Evolutionary conservation across 2,797 vertebrate genomes (phyloP).

Genomic region (Aplochiton taeniatus): DNA sequence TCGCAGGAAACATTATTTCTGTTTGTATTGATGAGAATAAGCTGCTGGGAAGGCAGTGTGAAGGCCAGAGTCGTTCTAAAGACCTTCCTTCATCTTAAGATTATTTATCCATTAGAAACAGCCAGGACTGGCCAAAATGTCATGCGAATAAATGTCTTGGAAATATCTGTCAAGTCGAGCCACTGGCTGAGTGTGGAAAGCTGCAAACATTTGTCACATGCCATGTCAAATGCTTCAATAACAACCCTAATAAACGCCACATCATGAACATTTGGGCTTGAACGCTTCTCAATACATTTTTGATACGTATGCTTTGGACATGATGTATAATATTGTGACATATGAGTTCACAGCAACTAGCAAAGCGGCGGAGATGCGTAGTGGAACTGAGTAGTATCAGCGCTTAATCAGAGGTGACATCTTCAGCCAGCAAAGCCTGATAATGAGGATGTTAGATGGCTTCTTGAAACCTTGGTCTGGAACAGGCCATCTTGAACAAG

Average conservation of each 20-base stretch:
- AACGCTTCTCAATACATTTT: background rate
- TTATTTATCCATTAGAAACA: too few species aligned
- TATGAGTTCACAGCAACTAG: too few species aligned
- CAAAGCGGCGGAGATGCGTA: background rate
- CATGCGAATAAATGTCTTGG: conserved; percentile 29
- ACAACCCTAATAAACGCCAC: conserved; percentile 54
- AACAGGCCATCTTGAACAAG: conserved; percentile 62
- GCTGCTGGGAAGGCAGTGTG: background rate
- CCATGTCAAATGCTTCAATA: conserved; percentile 32
- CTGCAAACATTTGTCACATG: conserved; percentile 42
- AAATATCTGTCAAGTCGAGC: conserved; percentile 28
- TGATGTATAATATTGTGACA: background rate
- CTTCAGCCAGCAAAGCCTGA: conserved; percentile 18
- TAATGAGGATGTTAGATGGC: conserved; percentile 46
- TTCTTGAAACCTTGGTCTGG: conserved; percentile 36
- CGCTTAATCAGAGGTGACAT: conserved; percentile 28
- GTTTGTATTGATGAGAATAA: conserved; percentile 2
- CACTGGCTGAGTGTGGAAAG: conserved; percentile 12
- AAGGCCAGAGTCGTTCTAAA: background rate
- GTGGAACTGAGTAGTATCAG: conserved; percentile 11
- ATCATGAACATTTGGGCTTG: conserved; percentile 8
- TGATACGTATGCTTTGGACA: background rate
- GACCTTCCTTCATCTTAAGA: too few species aligned
- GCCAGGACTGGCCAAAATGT: conserved; percentile 6
- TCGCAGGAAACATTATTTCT: too few species aligned